Base-by-base conservation (phyloP, 2,888 invertebrate genomes). In the Leucophora obtusa region DNA sequence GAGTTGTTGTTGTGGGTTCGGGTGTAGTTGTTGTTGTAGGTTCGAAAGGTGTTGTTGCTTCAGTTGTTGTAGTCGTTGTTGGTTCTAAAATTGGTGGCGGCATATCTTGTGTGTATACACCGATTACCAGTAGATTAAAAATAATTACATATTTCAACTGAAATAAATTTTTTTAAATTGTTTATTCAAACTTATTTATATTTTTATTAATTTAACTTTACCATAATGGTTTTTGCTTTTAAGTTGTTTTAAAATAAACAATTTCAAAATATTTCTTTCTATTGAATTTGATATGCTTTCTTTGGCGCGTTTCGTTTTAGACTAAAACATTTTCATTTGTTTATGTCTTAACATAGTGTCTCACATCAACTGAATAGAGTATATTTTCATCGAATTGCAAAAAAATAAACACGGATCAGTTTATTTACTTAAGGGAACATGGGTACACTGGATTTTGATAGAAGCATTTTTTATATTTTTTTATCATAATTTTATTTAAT, bases 61-160 rank as follows among this genome's bases (percentile, higher is more conserved):
- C 75, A n/a, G 77, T 56, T 24, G 73, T 72, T 11, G 59, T 66
- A 10, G 53, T 43, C 1, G 28, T 38, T 11, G 69, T 70, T 21
- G 77, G 50, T 35, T 87, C 85, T 24, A 83, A 83, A 0, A 87
- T 86, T 5, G 85, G 65, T 43, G 85, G 82, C 0, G 87, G 87
- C 54, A 86, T 77, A 71, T 88, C 87, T 59, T 88, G 87, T 4
- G 82, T 80, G 43, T 60, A 14, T 54, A 68, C 82, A 9, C 14
- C 38, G 35, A 79, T 43, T 51, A 69, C 33, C 24, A 82, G 53
- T 8, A 83, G 11, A 69, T 24, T 82, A 7, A 75, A 10, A 11
- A 75, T 72, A 47, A 75, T 7, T 4, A 75, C 68, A 54, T 60
- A 71, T 75, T 75, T 79, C n/a, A 82, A 60, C 82, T 78, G 9